Evolutionary conservation across 2,888 invertebrate genomes (phyloP).

Genomic region (Plutella xylostella): DNA sequence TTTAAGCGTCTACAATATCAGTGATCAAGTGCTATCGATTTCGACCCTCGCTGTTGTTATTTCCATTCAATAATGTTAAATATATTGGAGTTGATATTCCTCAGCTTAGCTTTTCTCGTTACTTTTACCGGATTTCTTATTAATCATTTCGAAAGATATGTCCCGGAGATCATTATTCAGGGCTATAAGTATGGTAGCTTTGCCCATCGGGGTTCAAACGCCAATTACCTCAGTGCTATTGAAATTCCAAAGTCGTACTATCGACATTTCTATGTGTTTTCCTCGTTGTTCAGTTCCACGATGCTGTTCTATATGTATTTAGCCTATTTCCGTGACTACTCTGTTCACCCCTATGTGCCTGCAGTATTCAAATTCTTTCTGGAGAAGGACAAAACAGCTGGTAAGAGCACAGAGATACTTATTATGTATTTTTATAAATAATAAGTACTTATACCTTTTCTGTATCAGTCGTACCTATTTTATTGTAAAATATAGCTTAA

Average conservation of each 20-base stretch:
- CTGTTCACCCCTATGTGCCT: slow-evolving; percentile 58
- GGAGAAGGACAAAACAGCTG: slow-evolving; percentile 52
- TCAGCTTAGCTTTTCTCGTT: slow-evolving; percentile 48
- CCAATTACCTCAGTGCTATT: slow-evolving; percentile 49
- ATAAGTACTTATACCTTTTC: neutral
- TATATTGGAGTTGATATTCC: slow-evolving; percentile 52
- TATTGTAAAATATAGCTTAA: neutral
- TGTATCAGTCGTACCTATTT: neutral
- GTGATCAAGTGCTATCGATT: too few species aligned
- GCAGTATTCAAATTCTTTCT: slow-evolving; percentile 56
- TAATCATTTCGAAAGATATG: slow-evolving; percentile 72
- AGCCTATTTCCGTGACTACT: slow-evolving; percentile 57
- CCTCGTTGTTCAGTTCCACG: slow-evolving; percentile 67
- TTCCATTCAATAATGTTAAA: slow-evolving; percentile 37
- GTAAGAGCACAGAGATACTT: slow-evolving; percentile 38
- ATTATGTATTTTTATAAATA: neutral
- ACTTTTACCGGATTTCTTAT: slow-evolving; percentile 72
- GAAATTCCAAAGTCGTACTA: slow-evolving; percentile 87
- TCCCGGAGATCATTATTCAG: slow-evolving; percentile 75
- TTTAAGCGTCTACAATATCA: too few species aligned
- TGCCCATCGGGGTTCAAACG: slow-evolving; percentile 64
- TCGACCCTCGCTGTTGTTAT: neutral
- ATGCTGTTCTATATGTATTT: slow-evolving; percentile 56
- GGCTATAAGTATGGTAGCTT: slow-evolving; percentile 81
- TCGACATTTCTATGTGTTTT: slow-evolving; percentile 82